A percentile compares a stretch with the other conserved stretches of the same genome.
Evolutionary conservation across 2,797 vertebrate species (phyloP).

Genomic region (Hephaestus fuliginosus): DNA sequence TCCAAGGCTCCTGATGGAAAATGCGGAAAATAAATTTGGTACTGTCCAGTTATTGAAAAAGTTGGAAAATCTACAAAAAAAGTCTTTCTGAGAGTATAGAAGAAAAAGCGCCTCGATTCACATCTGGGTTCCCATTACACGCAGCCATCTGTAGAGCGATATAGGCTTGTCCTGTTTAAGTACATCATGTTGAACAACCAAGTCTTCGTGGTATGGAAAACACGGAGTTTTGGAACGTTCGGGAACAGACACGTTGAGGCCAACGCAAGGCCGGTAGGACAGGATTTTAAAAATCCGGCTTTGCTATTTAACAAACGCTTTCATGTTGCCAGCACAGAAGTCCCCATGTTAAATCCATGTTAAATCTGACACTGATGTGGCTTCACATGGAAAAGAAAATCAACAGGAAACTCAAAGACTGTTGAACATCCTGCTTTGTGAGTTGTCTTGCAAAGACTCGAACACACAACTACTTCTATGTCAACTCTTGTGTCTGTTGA

Average conservation of each 20-base stretch:
- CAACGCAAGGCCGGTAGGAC: conserved; percentile 8
- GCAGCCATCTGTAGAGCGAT: conserved; percentile 1
- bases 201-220: conserved; percentile 2
- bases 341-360: not conserved
- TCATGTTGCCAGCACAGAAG: conserved; percentile 9
- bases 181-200: not conserved
- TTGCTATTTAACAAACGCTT: conserved; percentile 15
- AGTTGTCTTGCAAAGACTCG: conserved; percentile 41
- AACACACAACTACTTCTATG: not conserved
- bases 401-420: conserved; percentile 26
- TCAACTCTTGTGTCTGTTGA: conserved; percentile 16
- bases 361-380: not conserved
- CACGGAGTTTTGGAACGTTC: conserved; percentile 1
- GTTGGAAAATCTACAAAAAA: conserved; percentile 6
- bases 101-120: not conserved
- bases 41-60: conserved; percentile 3
- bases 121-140: conserved; percentile 18
- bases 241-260: conserved; percentile 8
- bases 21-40: conserved; percentile 21
- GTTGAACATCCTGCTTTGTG: conserved; percentile 28
- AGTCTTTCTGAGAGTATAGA: not conserved
- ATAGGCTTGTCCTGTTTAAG: conserved; percentile 11
- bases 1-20: conserved; percentile 29
- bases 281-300: conserved; percentile 8
- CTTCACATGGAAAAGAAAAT: conserved; percentile 19